phyloP scores from a whole-genome alignment of 1,140 invertebrate species.

The Papilio xuthus region DNA sequence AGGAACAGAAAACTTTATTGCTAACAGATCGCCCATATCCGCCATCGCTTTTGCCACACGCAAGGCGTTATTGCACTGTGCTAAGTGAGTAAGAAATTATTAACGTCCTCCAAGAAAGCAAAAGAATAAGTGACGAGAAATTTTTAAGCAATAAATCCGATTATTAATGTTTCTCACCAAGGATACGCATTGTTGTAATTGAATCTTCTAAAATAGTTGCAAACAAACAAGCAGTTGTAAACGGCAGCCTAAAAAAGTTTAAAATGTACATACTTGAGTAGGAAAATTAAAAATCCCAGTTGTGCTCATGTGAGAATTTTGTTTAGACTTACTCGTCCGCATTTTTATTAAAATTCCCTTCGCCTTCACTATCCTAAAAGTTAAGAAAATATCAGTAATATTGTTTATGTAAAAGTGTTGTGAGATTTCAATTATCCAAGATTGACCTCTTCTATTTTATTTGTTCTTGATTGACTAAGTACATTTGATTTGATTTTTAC shows the following conservation, averaged over 20 bases:
- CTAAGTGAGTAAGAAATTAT: constrained; percentile 40
- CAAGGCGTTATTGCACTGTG: constrained; percentile 47
- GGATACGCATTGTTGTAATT: constrained; percentile 46
- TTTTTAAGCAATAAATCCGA: not conserved
- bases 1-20: constrained; percentile 49
- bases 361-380: not conserved
- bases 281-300: not conserved
- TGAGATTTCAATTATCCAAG: not conserved
- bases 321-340: not conserved
- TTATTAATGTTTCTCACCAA: constrained; percentile 43
- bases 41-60: constrained; percentile 43
- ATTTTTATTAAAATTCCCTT: not conserved
- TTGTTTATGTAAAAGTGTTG: not conserved
- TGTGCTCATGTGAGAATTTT: not conserved
- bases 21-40: constrained; percentile 46
- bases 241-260: constrained; percentile 44
- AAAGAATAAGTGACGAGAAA: not conserved
- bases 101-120: not conserved
- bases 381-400: not conserved
- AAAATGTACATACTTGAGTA: not conserved
- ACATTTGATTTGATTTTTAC: not conserved
- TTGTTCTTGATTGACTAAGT: constrained; percentile 20
- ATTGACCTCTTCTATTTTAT: constrained; percentile 2
- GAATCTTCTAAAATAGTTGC: constrained; percentile 52
- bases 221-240: constrained; percentile 48